A percentile compares a stretch with the other conserved stretches of the same genome.
Evolutionary conservation across 2,888 invertebrate genomes (phyloP).

Genomic region (Liopterus haemorrhoidalis): DNA sequence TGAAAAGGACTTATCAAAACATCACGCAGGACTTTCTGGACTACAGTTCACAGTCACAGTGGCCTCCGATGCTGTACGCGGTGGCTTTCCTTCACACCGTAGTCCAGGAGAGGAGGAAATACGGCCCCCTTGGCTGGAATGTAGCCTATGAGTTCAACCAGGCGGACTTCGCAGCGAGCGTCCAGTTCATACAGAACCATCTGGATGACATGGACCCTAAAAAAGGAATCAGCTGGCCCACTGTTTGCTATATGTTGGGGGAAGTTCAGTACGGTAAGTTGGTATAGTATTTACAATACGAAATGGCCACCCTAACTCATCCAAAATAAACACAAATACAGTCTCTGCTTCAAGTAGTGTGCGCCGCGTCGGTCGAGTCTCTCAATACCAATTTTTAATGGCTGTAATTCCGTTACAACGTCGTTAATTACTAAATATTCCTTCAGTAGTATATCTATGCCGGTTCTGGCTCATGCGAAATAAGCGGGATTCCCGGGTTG

Average conservation of each 20-base stretch:
- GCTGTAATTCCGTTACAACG: too few species aligned
- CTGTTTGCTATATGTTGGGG: slow-evolving; percentile 95
- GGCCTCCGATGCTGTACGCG: slow-evolving; percentile 89
- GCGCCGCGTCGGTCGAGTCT: too few species aligned
- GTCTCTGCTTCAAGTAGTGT: too few species aligned
- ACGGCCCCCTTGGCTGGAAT: slow-evolving; percentile 96
- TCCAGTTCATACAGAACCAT: slow-evolving; percentile 95
- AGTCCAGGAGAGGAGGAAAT: slow-evolving; percentile 91
- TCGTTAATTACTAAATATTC: too few species aligned
- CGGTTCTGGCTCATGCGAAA: too few species aligned
- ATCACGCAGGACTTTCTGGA: slow-evolving; percentile 89
- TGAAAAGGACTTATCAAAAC: slow-evolving; percentile 88
- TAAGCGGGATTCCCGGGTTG: too few species aligned
- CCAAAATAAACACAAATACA: too few species aligned
- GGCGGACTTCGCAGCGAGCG: slow-evolving; percentile 91
- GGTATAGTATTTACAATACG: too few species aligned
- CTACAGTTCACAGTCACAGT: slow-evolving; percentile 83
- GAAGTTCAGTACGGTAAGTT: slow-evolving; percentile 73
- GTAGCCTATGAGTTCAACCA: slow-evolving; percentile 96
- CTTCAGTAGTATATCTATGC: too few species aligned
- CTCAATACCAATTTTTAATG: too few species aligned
- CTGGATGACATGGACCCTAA: slow-evolving; percentile 95
- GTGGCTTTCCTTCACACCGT: slow-evolving; percentile 94
- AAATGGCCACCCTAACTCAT: too few species aligned
- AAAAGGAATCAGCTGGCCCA: slow-evolving; percentile 95